Base-by-base conservation (phyloP, 2,888 invertebrate genomes). In the Erebia aethiops region DNA sequence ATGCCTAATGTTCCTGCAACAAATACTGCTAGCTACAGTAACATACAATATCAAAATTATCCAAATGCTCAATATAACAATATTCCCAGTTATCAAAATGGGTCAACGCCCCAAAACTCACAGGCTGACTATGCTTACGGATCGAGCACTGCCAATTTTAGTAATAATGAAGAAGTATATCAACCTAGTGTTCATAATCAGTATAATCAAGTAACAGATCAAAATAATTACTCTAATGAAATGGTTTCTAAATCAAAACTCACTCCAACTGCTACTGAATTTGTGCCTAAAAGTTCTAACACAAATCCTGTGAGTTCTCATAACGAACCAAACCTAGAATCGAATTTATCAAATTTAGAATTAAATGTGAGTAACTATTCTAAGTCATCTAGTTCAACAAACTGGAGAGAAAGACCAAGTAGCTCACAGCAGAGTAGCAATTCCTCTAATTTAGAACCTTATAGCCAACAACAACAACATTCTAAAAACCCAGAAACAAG, bases 261-360 rank as follows among this genome's bases (percentile, higher is more conserved):
- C 57, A 94, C 94, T 70, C 87, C 94, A 14, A 94, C 93, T 60
- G 95, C 95, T 21, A 92, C 87, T 73, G 95, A 95, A 84, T 95
- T 95, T 89, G 90, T 94, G 75, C 95, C 95, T 71, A 94, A 93
- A 82, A 65, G 82, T 78, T 75, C 79, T 81, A 75, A 79, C 84
- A 63, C 83, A 76, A 87, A 87, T 49, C 18, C 54, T 14, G 21
- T 5, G 9, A 79, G 76, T 71, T 69, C 76, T 71, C 72, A 80
- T 70, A 77, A 73, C 63, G 72, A 77, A 71, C 65, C 60, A 62
- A 26, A 75, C 67, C 76, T 78, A 77, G 75, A 81, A 75, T 69
- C 78, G 70, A 63, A 73, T 71, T 60, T 74, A 62, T 71, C 78
- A 35, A 76, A 70, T 69, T 52, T 57, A 57, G 62, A 75, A 68